Evolutionary conservation across 2,797 vertebrate genomes (phyloP), one percentile per base, ranked within the genome.

Genomic region (Lateolabrax maculatus): DNA sequence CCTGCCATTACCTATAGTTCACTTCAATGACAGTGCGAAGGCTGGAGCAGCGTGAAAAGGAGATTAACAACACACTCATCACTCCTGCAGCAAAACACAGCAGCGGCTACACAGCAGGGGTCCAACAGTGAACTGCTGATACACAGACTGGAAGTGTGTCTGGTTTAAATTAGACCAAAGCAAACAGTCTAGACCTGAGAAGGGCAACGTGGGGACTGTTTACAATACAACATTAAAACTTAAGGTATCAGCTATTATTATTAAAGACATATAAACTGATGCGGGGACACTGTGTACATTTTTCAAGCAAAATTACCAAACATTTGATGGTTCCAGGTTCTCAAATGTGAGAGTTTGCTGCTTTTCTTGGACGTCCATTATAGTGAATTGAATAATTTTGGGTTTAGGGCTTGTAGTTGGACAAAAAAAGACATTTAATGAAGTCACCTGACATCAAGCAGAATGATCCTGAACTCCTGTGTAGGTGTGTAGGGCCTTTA

Each of bases 21-120:
- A 61, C 63, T 37, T 48, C 70, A 49, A 67, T 27, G 53, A 57
- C 44, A 9, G 34, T 2, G 9, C 31, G 62, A 60, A 72, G 10
- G 43, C 74, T 49, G 63, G 23, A 75, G 74, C 48, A 6, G 75
- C 25, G 12, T 34, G 68, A 71, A 65, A 67, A 67, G 61, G 36
- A 84, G 83, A 87, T 89, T 84, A 89, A 68, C 79, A 74, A 74
- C 37, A 55, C 68, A 49, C 61, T 66, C 23, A 61, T 75, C 37
- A 23, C 37, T 37, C 25, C 53, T 8, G 55, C 56, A 70, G 75
- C 72, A 81, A 66, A 73, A 51, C 41, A 67, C 43, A 71, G 52
- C 39, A 58, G 69, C 73, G 44, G 71, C 65, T 5, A 37, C 63
- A 37, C 68, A 16, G 74, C 27, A 0, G 64, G 34, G 51, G 9